Conservation (phyloP, 2,797 vertebrate genomes). For the Semotilus atromaculatus region DNA sequence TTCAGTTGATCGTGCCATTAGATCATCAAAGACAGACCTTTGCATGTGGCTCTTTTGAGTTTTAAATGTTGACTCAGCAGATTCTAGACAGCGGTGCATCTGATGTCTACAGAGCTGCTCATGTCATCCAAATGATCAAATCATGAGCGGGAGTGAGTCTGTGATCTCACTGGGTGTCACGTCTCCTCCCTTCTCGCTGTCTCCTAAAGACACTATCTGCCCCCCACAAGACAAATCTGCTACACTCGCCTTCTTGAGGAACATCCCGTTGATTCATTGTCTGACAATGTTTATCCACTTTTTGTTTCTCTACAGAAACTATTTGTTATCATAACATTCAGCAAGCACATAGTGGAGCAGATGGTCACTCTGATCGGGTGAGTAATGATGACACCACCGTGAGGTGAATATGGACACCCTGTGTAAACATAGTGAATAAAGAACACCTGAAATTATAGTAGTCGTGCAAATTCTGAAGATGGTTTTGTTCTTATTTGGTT, state of each 20-base stretch:
- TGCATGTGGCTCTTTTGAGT: conserved; percentile 68
- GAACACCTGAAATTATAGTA: background rate
- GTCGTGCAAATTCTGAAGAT: background rate
- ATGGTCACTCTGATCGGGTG: conserved; percentile 98
- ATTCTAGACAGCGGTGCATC: conserved; percentile 56
- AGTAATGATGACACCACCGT: conserved; percentile 75
- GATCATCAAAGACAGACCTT: conserved; percentile 39
- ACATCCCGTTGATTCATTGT: conserved; percentile 57
- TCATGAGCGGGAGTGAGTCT: conserved; percentile 65
- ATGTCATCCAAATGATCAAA: conserved; percentile 59
- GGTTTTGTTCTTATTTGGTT: background rate
- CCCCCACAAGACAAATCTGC: background rate
- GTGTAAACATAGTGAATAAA: background rate
- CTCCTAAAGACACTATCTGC: conserved; percentile 61
- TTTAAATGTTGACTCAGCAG: conserved; percentile 73
- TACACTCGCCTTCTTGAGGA: background rate
- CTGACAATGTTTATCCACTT: conserved; percentile 47
- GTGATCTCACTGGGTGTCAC: conserved; percentile 71
- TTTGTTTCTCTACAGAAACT: conserved; percentile 87
- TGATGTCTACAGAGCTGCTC: conserved; percentile 53
- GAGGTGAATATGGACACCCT: background rate
- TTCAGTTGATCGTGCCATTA: background rate
- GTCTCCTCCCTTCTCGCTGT: conserved; percentile 55
- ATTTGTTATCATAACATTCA: conserved; percentile 98
- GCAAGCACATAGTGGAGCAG: conserved; percentile 99